These are phyloP conservation scores for Uria lomvia DNA, from an alignment of 2,113 vertebrate genomes.

Conservation along the genomic window DNA sequence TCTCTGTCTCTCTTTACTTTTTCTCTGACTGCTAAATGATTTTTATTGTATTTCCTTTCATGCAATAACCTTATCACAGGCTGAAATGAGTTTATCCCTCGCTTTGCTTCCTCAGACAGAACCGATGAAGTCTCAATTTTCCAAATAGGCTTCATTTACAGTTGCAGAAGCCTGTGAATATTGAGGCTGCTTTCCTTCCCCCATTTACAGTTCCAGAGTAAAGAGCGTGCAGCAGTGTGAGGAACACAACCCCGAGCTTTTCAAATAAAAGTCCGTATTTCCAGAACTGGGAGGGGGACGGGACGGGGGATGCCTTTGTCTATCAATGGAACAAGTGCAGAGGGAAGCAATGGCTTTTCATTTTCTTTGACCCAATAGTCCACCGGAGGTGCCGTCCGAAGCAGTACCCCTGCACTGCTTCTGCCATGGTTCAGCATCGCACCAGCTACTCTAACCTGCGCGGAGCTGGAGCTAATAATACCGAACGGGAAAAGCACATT, in stretches of 20 bases:
- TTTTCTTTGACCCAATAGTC: neutral
- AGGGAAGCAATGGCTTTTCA: neutral
- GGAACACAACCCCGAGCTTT: neutral
- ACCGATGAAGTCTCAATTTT: conserved; percentile 15
- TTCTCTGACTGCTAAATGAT: neutral
- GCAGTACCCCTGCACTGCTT: neutral
- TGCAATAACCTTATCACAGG: neutral
- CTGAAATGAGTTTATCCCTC: neutral
- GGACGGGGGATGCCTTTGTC: neutral
- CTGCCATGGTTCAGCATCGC: neutral
- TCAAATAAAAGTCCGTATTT: neutral
- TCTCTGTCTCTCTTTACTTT: neutral
- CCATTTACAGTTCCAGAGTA: neutral
- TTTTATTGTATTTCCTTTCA: conserved; percentile 3
- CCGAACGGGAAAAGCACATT: neutral
- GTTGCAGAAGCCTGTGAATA: neutral
- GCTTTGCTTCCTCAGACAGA: neutral
- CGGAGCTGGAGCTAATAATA: neutral
- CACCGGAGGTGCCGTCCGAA: accelerated
- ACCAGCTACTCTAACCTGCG: neutral
- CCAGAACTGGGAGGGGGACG: neutral
- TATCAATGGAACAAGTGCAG: neutral
- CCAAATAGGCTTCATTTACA: neutral
- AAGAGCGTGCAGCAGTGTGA: neutral
- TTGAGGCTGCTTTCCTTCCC: neutral